phyloP scores from a whole-genome alignment of 2,888 invertebrate genomes.

The Ophion costatus region DNA sequence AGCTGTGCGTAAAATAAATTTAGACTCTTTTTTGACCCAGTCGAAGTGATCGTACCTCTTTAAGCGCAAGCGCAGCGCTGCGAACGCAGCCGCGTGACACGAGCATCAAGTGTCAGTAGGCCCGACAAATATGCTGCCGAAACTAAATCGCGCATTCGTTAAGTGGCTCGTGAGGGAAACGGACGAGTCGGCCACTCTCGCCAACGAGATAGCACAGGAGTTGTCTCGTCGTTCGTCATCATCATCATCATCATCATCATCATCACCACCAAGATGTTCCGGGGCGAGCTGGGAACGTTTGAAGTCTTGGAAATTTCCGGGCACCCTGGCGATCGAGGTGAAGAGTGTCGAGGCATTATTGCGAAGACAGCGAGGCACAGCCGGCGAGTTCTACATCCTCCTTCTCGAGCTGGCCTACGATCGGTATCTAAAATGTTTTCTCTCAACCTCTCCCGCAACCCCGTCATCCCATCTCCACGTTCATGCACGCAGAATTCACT shows the following conservation, averaged over 20 bases:
- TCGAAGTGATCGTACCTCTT: too few species aligned
- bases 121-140: slow-evolving; percentile 41
- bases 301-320: slow-evolving; percentile 18
- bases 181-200: slow-evolving; percentile 68
- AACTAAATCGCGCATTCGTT: slow-evolving; percentile 70
- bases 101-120: neutral
- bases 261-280: neutral
- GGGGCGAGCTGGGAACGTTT: neutral
- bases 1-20: too few species aligned
- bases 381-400: slow-evolving; percentile 75
- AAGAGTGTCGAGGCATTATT: neutral
- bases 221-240: neutral
- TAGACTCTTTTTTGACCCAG: too few species aligned
- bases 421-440: slow-evolving; percentile 69
- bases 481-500: slow-evolving; percentile 67
- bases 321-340: neutral
- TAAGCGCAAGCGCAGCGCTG: neutral
- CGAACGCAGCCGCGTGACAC: neutral
- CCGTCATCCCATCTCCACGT: neutral
- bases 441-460: neutral
- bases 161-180: slow-evolving; percentile 73
- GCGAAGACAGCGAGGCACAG: slow-evolving; percentile 68
- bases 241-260: neutral
- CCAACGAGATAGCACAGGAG: slow-evolving; percentile 64
- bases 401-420: slow-evolving; percentile 77